Evolutionary conservation across 2,888 invertebrate species (phyloP).

Genomic region (Iphiclides podalirius): DNA sequence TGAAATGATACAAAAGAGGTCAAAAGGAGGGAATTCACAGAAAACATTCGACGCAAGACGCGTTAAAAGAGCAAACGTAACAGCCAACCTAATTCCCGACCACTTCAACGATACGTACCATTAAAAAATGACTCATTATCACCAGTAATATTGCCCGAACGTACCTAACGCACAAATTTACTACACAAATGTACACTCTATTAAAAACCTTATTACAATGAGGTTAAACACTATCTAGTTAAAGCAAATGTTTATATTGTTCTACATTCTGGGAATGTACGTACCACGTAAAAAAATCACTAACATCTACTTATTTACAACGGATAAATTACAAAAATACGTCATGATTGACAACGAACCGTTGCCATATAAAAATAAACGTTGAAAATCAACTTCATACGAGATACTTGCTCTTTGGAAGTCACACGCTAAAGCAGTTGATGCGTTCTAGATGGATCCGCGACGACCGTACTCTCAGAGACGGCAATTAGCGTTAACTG

Average conservation of each 20-base stretch:
- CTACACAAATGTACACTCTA: constrained; percentile 38
- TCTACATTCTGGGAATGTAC: constrained; percentile 68
- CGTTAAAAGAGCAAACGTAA: not conserved
- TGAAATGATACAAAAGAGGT: not conserved
- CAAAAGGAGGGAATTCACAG: not conserved
- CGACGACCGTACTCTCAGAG: too few species aligned
- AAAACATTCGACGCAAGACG: not conserved
- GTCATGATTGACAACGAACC: constrained; percentile 39
- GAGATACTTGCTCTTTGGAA: constrained; percentile 49
- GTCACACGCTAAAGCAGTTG: constrained; percentile 18
- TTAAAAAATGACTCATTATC: constrained; percentile 29
- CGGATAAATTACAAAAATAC: constrained; percentile 58
- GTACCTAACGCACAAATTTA: constrained; percentile 32
- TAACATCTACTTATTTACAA: constrained; percentile 50
- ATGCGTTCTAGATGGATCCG: constrained; percentile 8
- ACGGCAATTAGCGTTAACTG: too few species aligned
- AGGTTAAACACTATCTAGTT: constrained; percentile 48
- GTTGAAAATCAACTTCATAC: constrained; percentile 31
- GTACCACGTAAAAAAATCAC: constrained; percentile 38
- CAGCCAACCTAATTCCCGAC: not conserved
- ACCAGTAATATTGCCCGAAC: constrained; percentile 39
- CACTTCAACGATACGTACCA: not conserved
- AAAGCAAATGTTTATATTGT: constrained; percentile 56
- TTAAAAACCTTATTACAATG: constrained; percentile 34
- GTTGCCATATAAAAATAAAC: constrained; percentile 25